phyloP scores from a whole-genome alignment of 2,888 invertebrate genomes.

The Augiades crinisus region DNA sequence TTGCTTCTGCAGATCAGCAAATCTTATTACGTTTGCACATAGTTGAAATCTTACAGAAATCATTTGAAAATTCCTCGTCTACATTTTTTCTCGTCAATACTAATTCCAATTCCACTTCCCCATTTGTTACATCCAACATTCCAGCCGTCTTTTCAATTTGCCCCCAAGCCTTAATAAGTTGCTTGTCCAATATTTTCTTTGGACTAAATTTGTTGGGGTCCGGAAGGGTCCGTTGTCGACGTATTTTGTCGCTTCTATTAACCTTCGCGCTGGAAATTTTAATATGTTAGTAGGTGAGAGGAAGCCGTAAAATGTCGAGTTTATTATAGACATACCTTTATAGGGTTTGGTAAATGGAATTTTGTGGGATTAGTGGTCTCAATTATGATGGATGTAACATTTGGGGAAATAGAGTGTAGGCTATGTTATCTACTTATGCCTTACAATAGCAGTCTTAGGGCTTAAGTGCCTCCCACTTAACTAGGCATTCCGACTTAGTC shows the following conservation, averaged over 20 bases:
- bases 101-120: background rate
- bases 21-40: background rate
- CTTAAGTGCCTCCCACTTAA: too few relatives aligned
- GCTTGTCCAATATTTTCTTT: constrained; percentile 26
- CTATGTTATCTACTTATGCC: too few relatives aligned
- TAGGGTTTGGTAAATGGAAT: background rate
- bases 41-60: too few relatives aligned
- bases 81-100: too few relatives aligned
- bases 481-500: too few relatives aligned
- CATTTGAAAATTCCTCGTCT: too few relatives aligned
- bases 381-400: background rate
- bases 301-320: constrained; percentile 5
- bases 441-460: too few relatives aligned
- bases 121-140: constrained; percentile 1
- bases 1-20: background rate
- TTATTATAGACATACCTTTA: constrained; percentile 15
- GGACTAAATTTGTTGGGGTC: constrained; percentile 24
- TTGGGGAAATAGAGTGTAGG: background rate
- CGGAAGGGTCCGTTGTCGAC: constrained; percentile 22
- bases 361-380: background rate
- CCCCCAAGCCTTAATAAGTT: constrained; percentile 19
- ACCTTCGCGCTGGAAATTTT: constrained; percentile 22
- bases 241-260: constrained; percentile 27
- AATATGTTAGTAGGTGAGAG: constrained; percentile 25
- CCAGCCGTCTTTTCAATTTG: constrained; percentile 18